Evolutionary conservation across 2,113 vertebrate genomes (phyloP), one percentile per base, ranked within the genome.

Genomic region (Rhinichthys klamathensis): DNA sequence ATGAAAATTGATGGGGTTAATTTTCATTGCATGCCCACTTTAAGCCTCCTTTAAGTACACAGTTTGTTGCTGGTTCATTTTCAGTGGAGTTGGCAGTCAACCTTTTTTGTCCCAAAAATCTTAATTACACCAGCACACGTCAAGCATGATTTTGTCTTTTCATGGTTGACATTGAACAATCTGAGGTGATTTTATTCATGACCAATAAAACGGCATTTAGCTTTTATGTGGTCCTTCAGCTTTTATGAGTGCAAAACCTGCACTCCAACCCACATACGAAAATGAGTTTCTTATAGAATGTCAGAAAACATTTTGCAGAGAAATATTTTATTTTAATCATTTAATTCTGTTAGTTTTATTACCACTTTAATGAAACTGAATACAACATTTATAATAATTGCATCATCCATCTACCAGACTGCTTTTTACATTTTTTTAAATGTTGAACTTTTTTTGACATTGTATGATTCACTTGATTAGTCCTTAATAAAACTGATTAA

Each of bases 401-500:
- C 6, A 73, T 44, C 70, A 46, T 46, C 41, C 3, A 84, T 76
- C 56, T 16, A 38, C 58, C 35, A 73, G 32, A 73, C 82, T 41
- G 56, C 23, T 27, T 63, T 69, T 63, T 25, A 61, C 1, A 44
- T 46, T 27, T 13, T 9, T 73, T 46, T 15, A 49, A 21, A 21
- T 54, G n/a, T 18, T 15, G 2, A 0, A 35, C 60, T 16, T 44
- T 58, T 49, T 27, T 67, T 8, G 0, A 30, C 0, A n/a, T 81
- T 65, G 38, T 82, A 8, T 72, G 46, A 72, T 72, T 41, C 30
- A 16, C 30, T 54, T 38, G 3, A 82, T 69, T 10, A 82, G 49
- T 56, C 21, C 30, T 54, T 72, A 16, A 25, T 13, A 56, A 82
- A 70, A 82, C 44, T 35, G 23, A 82, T 69, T 70, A 82, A 23